These are phyloP conservation scores for Nysson spinosus DNA, from an alignment of 2,888 invertebrate genomes.

Conservation along the genomic window DNA sequence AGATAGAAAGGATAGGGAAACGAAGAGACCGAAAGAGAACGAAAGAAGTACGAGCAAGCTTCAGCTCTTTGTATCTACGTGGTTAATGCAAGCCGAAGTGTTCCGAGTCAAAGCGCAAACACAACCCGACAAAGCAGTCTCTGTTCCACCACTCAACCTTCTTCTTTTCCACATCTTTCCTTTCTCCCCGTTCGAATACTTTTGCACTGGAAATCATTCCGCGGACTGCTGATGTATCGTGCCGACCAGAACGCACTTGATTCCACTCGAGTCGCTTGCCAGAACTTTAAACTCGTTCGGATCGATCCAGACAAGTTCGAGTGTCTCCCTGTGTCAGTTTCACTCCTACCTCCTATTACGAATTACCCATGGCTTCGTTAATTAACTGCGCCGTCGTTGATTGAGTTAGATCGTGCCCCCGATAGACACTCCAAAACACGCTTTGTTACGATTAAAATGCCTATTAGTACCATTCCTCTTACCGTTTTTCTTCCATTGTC, in stretches of 20 bases:
- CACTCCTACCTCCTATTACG: constrained; percentile 2
- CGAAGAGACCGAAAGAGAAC: background rate
- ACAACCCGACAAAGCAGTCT: constrained; percentile 64
- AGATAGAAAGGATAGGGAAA: constrained; percentile 19
- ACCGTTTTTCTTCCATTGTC: no score
- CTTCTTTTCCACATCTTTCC: constrained; percentile 16
- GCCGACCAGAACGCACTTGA: constrained; percentile 61
- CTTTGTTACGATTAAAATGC: no score
- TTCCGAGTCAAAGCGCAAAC: constrained; percentile 66
- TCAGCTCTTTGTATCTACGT: constrained; percentile 60
- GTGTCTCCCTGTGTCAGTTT: constrained; percentile 11
- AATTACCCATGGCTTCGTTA: constrained; percentile 17
- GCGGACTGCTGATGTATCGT: constrained; percentile 32
- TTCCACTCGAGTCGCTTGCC: constrained; percentile 66
- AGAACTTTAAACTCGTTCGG: constrained; percentile 65
- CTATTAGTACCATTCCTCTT: no score
- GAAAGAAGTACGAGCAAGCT: constrained; percentile 4
- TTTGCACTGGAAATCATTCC: constrained; percentile 48
- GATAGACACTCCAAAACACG: background rate
- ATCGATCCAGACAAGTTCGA: constrained; percentile 24
- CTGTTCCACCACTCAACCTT: constrained; percentile 56
- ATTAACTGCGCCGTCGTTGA: constrained; percentile 28
- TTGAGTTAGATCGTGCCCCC: constrained; percentile 6
- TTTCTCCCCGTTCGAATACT: constrained; percentile 33
- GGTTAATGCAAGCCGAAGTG: constrained; percentile 69